phyloP scores from a whole-genome alignment of 53 echinoderm and acorn worm species.

The Temnopleurus reevesii region DNA sequence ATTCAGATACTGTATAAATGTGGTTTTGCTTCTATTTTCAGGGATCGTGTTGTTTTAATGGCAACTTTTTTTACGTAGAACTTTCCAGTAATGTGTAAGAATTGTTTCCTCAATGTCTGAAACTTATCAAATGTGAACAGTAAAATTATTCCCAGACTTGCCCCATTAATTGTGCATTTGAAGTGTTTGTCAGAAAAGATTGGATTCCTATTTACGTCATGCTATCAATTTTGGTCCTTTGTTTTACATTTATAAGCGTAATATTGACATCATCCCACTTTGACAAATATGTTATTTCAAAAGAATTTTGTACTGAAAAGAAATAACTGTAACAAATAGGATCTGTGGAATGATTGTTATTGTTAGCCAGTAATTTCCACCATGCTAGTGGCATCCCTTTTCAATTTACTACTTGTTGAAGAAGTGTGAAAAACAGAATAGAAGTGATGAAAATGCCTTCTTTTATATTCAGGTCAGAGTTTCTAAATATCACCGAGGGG shows the following conservation, averaged over 20 bases:
- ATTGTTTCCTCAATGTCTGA: no score
- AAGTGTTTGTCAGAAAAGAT: no score
- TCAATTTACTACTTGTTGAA: background rate
- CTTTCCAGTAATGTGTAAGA: no score
- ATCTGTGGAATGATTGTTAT: background rate
- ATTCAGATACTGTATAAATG: no score
- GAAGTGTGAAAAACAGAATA: background rate
- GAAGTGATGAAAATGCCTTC: background rate
- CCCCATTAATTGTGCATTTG: no score
- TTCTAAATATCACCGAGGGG: background rate
- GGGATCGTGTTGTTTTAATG: no score
- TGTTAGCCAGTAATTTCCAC: background rate
- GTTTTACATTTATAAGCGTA: background rate
- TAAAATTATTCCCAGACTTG: no score
- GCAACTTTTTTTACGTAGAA: no score
- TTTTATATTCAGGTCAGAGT: slow-evolving; percentile 6
- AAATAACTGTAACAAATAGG: background rate
- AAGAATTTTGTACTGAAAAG: background rate
- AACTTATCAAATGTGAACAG: no score
- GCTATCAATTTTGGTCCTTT: no score
- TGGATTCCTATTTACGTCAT: no score
- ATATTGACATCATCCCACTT: background rate
- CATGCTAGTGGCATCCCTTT: background rate
- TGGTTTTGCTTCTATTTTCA: no score
- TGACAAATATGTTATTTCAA: background rate